Conservation (phyloP, 2,797 vertebrate species). For the Oceanodroma leucorhoa region DNA sequence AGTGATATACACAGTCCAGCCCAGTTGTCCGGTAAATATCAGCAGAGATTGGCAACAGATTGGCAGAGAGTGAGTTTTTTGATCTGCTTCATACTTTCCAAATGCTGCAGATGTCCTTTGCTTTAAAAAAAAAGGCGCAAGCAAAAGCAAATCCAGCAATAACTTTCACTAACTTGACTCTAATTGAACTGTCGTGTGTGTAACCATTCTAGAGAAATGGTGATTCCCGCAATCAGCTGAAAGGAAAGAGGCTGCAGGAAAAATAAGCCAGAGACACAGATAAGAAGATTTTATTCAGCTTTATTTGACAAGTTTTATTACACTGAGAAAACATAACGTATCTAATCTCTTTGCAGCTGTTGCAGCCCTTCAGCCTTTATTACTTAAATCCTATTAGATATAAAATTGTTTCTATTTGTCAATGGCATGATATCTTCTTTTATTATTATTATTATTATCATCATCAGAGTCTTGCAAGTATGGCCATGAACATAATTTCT, state of each 20-base stretch:
- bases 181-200: slow-evolving; percentile 65
- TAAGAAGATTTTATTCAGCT: slow-evolving; percentile 71
- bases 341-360: slow-evolving; percentile 68
- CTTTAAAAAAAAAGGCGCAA: background rate
- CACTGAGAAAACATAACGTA: slow-evolving; percentile 57
- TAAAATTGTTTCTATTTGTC: slow-evolving; percentile 71
- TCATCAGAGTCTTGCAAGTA: slow-evolving; percentile 18
- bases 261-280: slow-evolving; percentile 59
- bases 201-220: slow-evolving; percentile 57
- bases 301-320: slow-evolving; percentile 73
- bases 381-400: slow-evolving; percentile 71
- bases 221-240: slow-evolving; percentile 47
- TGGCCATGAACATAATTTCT: slow-evolving; percentile 39
- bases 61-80: background rate
- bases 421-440: slow-evolving; percentile 56
- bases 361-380: slow-evolving; percentile 67
- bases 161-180: slow-evolving; percentile 61
- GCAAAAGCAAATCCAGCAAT: slow-evolving; percentile 41
- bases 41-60: background rate
- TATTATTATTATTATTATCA: slow-evolving; percentile 55
- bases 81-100: background rate
- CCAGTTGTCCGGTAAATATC: background rate
- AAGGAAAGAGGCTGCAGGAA: slow-evolving; percentile 61
- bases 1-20: background rate
- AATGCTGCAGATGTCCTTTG: background rate